Conservation (phyloP, 1,140 invertebrate genomes). For the Leptoteleia sp. region DNA sequence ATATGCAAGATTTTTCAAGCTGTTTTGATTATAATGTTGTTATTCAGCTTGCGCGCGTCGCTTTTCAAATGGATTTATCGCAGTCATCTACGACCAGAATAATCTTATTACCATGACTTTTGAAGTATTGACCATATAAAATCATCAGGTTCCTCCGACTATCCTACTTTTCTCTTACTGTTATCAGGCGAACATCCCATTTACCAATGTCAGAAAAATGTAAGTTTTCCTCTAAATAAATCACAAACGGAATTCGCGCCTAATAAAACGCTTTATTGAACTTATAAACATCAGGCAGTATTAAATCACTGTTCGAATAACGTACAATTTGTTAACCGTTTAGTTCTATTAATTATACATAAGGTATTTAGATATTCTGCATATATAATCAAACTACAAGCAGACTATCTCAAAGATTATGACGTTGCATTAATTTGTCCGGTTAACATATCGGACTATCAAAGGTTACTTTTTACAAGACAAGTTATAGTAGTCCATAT, state of each 20-base stretch:
- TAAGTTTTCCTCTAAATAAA: conserved; percentile 10
- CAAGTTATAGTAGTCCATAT: too few species aligned
- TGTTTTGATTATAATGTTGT: conserved; percentile 8
- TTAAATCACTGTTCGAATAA: conserved; percentile 12
- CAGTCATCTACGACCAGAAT: conserved; percentile 34
- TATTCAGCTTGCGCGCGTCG: conserved; percentile 13
- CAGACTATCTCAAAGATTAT: conserved; percentile 19
- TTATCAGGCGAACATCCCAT: conserved; percentile 37
- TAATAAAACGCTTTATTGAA: conserved; percentile 11
- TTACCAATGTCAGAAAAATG: conserved; percentile 12
- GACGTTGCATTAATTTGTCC: conserved; percentile 33
- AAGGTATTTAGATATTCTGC: conserved; percentile 21
- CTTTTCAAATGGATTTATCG: conserved; percentile 28
- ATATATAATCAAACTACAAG: conserved; percentile 26
- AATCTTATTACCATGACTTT: conserved; percentile 57
- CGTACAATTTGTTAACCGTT: conserved; percentile 27
- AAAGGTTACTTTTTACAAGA: not conserved
- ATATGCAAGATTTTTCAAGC: conserved; percentile 2
- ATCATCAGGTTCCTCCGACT: conserved; percentile 43
- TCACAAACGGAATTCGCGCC: conserved; percentile 10
- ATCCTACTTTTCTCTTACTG: conserved; percentile 57
- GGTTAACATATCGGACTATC: not conserved
- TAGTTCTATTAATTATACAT: conserved; percentile 24
- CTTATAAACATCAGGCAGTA: not conserved
- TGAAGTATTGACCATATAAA: conserved; percentile 51